A percentile compares a stretch with the other conserved stretches of the same genome.
phyloP scores from a whole-genome alignment of 2,113 vertebrate genomes.

The Lagopus leucura region DNA sequence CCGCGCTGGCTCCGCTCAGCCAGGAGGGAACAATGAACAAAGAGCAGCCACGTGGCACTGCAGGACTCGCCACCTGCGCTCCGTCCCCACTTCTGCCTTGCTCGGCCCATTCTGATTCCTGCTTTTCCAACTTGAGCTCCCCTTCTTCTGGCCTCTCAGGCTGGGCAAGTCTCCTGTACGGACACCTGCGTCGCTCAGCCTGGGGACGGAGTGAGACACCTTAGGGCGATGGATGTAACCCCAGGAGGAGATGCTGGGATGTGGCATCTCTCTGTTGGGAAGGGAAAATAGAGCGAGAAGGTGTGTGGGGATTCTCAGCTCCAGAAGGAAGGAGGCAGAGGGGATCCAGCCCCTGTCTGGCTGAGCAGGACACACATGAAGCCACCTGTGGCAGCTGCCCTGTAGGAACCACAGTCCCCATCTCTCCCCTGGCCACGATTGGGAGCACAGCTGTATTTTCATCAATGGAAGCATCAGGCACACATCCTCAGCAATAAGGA shows the following conservation, averaged over 20 bases:
- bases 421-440: background rate
- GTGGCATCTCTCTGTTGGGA: background rate
- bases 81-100: background rate
- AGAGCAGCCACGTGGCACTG: background rate
- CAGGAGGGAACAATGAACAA: slow-evolving; percentile 62
- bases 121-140: background rate
- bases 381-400: rapidly evolving
- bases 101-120: rapidly evolving
- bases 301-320: rapidly evolving
- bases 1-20: rapidly evolving
- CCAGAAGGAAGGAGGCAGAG: background rate
- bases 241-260: background rate
- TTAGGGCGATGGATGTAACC: rapidly evolving
- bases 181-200: background rate
- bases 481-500: background rate
- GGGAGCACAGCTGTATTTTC: background rate
- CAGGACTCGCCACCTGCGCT: background rate
- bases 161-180: rapidly evolving
- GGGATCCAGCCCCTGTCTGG: background rate
- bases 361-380: background rate
- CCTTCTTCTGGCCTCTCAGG: background rate
- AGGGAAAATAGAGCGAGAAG: background rate
- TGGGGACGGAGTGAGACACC: background rate
- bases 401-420: background rate
- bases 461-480: background rate